Evolutionary conservation across 2,113 vertebrate genomes (phyloP), one percentile per base, ranked within the genome.

Genomic region (Turdus rufiventris): DNA sequence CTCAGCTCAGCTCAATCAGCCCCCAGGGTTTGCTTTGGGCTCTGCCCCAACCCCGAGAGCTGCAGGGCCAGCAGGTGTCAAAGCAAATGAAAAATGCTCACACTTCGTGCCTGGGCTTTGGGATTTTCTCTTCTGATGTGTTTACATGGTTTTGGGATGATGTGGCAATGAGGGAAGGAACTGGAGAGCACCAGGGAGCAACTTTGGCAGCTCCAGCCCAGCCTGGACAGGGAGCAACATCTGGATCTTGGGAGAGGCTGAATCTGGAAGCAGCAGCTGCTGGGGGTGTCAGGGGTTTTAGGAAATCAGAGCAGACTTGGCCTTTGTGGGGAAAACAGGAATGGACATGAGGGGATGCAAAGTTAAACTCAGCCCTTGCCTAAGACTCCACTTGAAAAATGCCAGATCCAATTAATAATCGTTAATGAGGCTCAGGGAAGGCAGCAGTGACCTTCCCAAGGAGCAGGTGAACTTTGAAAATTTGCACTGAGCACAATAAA

Each of bases 331-430:
- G 33, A 53, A 31, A 45, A 17, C 47, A 45, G 57, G 21, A 12
- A 10, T 1, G 58, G 61, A 38, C 85, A n/a, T 0, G 8, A 58
- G 50, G 72, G 77, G 29, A 70, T 11, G 24, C 31, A 47, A 54
- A 94, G 84, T 38, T 14, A 20, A 86, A 83, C 12, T 8, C n/a
- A 16, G 24, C 29, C 8, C 0, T 14, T 54, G 47, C 1, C 38
- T 42, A 24, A 70, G 95, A 96, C 91, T 92, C 79, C 61, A 8
- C 76, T 95, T 89, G 72, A 48, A 80, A 73, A 84, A 84, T 14
- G 61, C 25, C 73, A 43, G 63, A 72, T 43, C 36, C 92, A 85
- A 75, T 67, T 76, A 94, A 57, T 36, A 34, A 33, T 56, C 12
- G 0, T 50, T 74, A 61, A n/a, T 10, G 53, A 33, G 80, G 60